Percentiles rank a stretch among this genome's conserved stretches.
Conservation (phyloP, 2,113 vertebrate genomes). For the Lanius ludovicianus region DNA sequence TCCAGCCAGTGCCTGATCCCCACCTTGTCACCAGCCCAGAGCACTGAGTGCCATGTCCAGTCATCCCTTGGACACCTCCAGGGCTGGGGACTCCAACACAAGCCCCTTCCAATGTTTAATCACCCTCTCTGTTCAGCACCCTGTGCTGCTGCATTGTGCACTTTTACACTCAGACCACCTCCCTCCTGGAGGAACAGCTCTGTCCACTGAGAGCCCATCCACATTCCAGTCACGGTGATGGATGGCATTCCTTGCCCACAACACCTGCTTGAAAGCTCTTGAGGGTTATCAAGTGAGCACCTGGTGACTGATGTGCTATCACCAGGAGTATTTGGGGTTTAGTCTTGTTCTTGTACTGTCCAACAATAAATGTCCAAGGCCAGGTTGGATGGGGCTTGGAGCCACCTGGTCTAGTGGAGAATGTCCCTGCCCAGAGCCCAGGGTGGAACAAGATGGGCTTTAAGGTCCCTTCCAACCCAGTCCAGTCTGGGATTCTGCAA, state of each 20-base stretch:
- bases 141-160: neutral
- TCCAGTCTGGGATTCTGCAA: neutral
- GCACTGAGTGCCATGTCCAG: neutral
- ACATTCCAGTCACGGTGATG: accelerated
- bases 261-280: neutral
- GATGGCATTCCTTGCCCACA: neutral
- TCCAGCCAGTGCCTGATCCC: neutral
- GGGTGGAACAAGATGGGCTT: neutral
- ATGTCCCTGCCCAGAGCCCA: neutral
- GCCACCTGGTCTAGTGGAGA: neutral
- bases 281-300: neutral
- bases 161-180: neutral
- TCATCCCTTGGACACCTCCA: neutral
- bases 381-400: neutral
- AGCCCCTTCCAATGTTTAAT: neutral
- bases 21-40: neutral
- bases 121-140: neutral
- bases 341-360: neutral
- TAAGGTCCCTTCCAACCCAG: neutral
- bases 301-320: neutral
- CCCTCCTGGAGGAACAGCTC: neutral
- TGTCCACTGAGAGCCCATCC: neutral
- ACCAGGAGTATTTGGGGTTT: neutral
- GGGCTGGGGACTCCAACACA: neutral
- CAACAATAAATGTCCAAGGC: neutral